Base-by-base conservation (phyloP, 1,140 invertebrate genomes). In the Leptopilina clavipes region DNA sequence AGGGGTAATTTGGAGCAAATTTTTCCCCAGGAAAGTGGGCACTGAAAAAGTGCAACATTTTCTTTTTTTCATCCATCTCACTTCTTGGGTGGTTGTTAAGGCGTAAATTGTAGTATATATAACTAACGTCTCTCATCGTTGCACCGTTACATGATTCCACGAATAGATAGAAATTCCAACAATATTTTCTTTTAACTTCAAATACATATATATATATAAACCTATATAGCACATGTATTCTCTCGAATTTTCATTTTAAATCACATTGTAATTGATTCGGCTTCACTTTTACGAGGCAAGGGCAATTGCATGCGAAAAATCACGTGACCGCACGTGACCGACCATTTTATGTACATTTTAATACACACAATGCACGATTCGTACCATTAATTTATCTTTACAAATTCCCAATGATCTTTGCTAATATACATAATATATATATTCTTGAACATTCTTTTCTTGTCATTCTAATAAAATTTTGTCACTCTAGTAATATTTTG, bases 271-370 rank as follows among this genome's bases (percentile, higher is more conserved):
- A 65, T 65, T 31, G 59, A 85, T 83, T 84, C 76, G 81, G 12
- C 84, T 87, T 87, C 86, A 87, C 86, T 87, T 87, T 87, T 87
- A 85, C 84, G 86, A 81, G 85, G 82, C 86, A 87, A 87, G 86
- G 86, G 86, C 86, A 87, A 81, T 83, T 81, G n/a, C 59, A 65
- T 65, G 22, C 59, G 25, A 65, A 65, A 65, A 31, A 65, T 65
- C 59, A 65, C 59, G 59, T 65, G 59, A 65, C 59, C 17, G 48
- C 48, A 52, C 48, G 48, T 52, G 14, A 52, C 48, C 17, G 48
- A 52, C 48, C 14, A 52, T 52, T 52, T 0, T 40, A 52, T 52
- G n/a, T 52, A 52, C 48, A 52, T 52, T 52, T 52, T 52, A 52
- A 52, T 17, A 52, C n/a, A 14, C 12, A 12, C 45, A n/a, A 14